A percentile compares a stretch with the other conserved stretches of the same genome.
Conservation (phyloP, 2,797 vertebrate species). For the Lithobates sylvaticus region DNA sequence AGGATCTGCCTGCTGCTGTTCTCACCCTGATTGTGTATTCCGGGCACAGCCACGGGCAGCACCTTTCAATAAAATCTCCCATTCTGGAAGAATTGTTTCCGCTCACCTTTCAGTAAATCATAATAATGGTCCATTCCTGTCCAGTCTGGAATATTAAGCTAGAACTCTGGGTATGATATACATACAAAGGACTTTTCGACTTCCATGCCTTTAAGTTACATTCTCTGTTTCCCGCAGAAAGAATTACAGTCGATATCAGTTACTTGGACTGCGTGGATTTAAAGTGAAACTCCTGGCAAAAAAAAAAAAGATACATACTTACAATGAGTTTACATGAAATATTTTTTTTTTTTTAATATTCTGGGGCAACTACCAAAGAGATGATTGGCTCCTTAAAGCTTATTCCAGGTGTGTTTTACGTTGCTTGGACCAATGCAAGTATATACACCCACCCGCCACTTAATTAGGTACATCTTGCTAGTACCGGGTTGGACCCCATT, state of each 20-base stretch:
- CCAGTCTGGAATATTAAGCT: constrained; percentile 18
- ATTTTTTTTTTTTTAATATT: no score
- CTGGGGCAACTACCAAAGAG: no score
- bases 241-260: background rate
- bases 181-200: background rate
- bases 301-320: no score
- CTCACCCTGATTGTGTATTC: constrained; percentile 6
- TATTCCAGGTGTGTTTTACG: no score
- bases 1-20: background rate
- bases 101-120: constrained; percentile 36
- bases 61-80: constrained; percentile 26
- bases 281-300: no score
- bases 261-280: no score
- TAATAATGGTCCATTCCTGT: constrained; percentile 30
- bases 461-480: no score
- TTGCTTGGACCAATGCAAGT: no score
- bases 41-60: background rate
- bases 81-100: constrained; percentile 26
- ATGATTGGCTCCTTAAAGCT: no score
- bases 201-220: background rate
- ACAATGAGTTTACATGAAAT: no score
- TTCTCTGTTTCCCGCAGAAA: background rate
- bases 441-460: no score
- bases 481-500: no score
- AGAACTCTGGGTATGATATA: constrained; percentile 7